Evolutionary conservation across 2,888 invertebrate species (phyloP).

Genomic region (Acronicta alni): DNA sequence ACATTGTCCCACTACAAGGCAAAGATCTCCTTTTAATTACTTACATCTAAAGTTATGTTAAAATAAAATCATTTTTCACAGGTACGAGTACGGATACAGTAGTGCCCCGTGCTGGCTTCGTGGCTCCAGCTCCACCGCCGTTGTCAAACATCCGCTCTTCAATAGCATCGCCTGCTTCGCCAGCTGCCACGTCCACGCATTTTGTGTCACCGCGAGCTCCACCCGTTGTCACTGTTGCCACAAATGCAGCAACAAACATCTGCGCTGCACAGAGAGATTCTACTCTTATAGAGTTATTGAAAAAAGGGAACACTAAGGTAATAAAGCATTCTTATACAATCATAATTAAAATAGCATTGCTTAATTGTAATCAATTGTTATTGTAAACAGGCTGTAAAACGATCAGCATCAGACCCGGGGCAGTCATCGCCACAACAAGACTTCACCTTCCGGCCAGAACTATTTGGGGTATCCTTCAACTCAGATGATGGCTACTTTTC

Average conservation of each 20-base stretch:
- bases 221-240: constrained; percentile 76
- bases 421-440: constrained; percentile 89
- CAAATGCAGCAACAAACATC: constrained; percentile 69
- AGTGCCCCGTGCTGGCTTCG: constrained; percentile 76
- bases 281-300: constrained; percentile 93
- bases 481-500: constrained; percentile 91
- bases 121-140: constrained; percentile 84
- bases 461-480: constrained; percentile 91
- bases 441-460: constrained; percentile 89
- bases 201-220: constrained; percentile 84
- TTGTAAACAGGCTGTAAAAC: constrained; percentile 90
- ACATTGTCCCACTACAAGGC: background rate
- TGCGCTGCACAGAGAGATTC: constrained; percentile 91
- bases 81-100: constrained; percentile 71
- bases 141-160: constrained; percentile 77
- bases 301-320: constrained; percentile 90
- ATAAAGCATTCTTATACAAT: background rate
- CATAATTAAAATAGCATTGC: background rate
- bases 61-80: constrained; percentile 34
- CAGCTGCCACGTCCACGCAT: constrained; percentile 83
- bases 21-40: too few relatives aligned
- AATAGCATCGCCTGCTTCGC: constrained; percentile 78
- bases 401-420: constrained; percentile 93
- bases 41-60: too few relatives aligned
- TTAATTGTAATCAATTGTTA: constrained; percentile 9